These are phyloP conservation scores for Poliocrania exsul DNA, from an alignment of 2,797 vertebrate species.

Conservation along the genomic window DNA sequence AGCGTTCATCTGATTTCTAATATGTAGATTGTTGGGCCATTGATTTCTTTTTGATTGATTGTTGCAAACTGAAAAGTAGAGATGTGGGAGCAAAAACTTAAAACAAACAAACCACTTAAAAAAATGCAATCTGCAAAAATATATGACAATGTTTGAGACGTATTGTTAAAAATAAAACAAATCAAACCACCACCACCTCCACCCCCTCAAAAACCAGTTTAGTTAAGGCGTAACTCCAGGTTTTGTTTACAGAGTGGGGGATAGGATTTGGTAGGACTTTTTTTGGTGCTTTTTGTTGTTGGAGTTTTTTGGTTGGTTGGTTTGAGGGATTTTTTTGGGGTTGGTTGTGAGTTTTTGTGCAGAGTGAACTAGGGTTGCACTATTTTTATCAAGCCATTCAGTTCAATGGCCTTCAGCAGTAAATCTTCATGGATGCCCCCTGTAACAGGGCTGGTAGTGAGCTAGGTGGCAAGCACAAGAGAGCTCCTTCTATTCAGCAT, in stretches of 20 bases:
- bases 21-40: not conserved
- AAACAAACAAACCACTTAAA: rapidly evolving
- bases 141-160: not conserved
- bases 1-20: rapidly evolving
- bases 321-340: not conserved
- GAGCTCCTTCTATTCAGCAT: rapidly evolving
- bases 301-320: not conserved
- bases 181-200: not conserved
- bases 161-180: not conserved
- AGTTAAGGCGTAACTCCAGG: not conserved
- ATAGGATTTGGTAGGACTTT: not conserved
- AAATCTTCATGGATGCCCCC: not conserved
- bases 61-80: not conserved
- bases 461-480: not conserved
- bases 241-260: not conserved
- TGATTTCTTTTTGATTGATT: not conserved
- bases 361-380: not conserved
- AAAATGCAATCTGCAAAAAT: not conserved
- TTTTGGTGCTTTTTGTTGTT: not conserved
- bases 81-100: not conserved
- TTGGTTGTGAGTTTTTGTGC: not conserved
- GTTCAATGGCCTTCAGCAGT: not conserved
- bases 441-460: not conserved
- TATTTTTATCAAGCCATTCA: not conserved
- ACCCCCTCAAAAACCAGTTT: not conserved